Conservation (phyloP, 2,888 invertebrate species). For the Bimastos eiseni region DNA sequence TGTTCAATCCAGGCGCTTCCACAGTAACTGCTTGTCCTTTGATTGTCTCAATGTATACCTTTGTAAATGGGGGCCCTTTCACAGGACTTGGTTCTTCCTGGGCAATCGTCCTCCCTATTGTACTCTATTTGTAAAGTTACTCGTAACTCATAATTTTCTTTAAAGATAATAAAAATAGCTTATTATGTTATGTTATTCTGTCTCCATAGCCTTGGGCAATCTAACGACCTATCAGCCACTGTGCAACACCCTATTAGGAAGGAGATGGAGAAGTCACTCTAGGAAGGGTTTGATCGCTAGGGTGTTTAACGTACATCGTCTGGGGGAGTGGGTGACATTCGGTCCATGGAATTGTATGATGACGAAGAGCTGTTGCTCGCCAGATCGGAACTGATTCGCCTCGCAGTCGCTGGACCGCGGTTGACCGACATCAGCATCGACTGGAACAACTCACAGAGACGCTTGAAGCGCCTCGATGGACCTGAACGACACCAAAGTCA, state of each 20-base stretch:
- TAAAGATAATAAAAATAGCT: too few relatives aligned
- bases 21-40: too few relatives aligned
- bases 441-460: constrained; percentile 95
- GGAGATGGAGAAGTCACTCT: neutral
- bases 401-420: constrained; percentile 50
- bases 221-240: neutral
- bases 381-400: constrained; percentile 58
- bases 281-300: neutral
- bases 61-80: too few relatives aligned
- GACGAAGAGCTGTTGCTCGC: constrained; percentile 44
- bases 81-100: too few relatives aligned
- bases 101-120: too few relatives aligned
- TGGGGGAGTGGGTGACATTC: constrained; percentile 43
- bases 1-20: too few relatives aligned
- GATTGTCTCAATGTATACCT: too few relatives aligned
- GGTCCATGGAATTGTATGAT: constrained; percentile 45
- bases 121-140: too few relatives aligned
- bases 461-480: constrained; percentile 88
- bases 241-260: neutral
- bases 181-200: too few relatives aligned
- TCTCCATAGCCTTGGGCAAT: too few relatives aligned
- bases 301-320: constrained; percentile 36
- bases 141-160: too few relatives aligned
- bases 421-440: constrained; percentile 55
- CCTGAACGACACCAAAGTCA: constrained; percentile 67